phyloP scores from a whole-genome alignment of 2,113 vertebrate genomes.

The Platycercus adscitus region DNA sequence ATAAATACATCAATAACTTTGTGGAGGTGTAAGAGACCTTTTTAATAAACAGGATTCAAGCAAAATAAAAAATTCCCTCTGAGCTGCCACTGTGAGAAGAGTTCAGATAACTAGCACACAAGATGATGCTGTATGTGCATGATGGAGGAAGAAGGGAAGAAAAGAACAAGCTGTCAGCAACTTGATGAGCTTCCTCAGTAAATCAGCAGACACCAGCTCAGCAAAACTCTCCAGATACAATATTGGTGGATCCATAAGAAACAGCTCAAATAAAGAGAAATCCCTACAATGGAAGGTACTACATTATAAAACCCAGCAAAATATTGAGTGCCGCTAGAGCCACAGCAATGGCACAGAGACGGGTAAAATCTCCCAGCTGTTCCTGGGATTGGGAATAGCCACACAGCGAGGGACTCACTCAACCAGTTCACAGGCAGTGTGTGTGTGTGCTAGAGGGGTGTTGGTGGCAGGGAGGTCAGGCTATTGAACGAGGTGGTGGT shows the following conservation, averaged over 20 bases:
- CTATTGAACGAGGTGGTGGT: constrained; percentile 15
- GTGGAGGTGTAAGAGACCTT: constrained; percentile 74
- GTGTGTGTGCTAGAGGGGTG: background rate
- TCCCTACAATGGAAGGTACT: constrained; percentile 69
- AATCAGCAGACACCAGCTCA: constrained; percentile 82
- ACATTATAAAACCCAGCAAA: constrained; percentile 69
- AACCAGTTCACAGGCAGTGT: constrained; percentile 14
- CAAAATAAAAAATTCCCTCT: constrained; percentile 33
- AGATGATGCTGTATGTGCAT: constrained; percentile 67
- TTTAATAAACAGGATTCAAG: constrained; percentile 72
- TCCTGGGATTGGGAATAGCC: constrained; percentile 49
- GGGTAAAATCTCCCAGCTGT: constrained; percentile 15
- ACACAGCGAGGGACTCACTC: background rate
- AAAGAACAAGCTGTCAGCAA: constrained; percentile 76
- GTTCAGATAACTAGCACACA: constrained; percentile 67
- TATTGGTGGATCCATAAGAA: constrained; percentile 65
- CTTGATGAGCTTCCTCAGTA: constrained; percentile 75
- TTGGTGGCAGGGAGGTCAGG: constrained; percentile 31
- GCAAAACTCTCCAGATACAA: constrained; percentile 74
- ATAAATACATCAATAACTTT: constrained; percentile 66
- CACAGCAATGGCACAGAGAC: constrained; percentile 32
- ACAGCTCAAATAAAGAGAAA: constrained; percentile 67
- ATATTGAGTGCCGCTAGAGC: constrained; percentile 61
- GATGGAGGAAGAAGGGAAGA: constrained; percentile 64
- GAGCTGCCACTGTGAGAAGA: constrained; percentile 72